Evolutionary conservation across 2,888 invertebrate species (phyloP).

Genomic region (Zaprionus bogoriensis): DNA sequence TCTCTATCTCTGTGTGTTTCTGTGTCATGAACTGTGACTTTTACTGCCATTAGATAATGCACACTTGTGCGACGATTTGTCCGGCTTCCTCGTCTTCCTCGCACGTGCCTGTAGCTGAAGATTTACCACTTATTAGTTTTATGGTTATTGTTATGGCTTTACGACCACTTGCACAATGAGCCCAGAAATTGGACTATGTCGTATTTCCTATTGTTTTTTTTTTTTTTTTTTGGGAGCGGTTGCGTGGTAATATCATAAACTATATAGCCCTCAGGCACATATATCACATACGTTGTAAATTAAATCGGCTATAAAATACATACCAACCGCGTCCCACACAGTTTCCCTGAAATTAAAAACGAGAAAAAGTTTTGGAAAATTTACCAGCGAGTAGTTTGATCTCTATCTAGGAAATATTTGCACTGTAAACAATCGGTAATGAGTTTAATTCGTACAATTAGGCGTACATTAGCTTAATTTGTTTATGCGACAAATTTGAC

Average conservation of each 20-base stretch:
- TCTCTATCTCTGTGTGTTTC: conserved; percentile 34
- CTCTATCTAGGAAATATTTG: conserved; percentile 2
- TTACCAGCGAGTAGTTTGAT: no score
- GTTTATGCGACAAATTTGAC: conserved; percentile 14
- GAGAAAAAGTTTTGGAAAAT: no score
- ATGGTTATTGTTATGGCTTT: conserved; percentile 29
- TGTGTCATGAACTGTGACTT: conserved; percentile 64
- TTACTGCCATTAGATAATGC: conserved; percentile 61
- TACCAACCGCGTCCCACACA: no score
- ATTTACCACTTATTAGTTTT: conserved; percentile 14
- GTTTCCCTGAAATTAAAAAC: no score
- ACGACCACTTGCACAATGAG: conserved; percentile 16
- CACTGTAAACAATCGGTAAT: conserved; percentile 19
- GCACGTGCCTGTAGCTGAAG: conserved; percentile 1
- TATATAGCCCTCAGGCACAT: no score
- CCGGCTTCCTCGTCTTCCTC: conserved; percentile 6
- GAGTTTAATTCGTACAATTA: conserved; percentile 39
- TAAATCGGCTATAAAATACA: no score
- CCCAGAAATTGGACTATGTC: neutral
- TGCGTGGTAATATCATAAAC: neutral
- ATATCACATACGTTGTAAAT: no score
- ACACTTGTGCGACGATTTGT: conserved; percentile 1
- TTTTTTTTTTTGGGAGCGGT: neutral
- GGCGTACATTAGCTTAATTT: conserved; percentile 35
- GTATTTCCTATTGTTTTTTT: neutral